Evolutionary conservation across 2,888 invertebrate species (phyloP).

Genomic region (Brachylomia viminalis): DNA sequence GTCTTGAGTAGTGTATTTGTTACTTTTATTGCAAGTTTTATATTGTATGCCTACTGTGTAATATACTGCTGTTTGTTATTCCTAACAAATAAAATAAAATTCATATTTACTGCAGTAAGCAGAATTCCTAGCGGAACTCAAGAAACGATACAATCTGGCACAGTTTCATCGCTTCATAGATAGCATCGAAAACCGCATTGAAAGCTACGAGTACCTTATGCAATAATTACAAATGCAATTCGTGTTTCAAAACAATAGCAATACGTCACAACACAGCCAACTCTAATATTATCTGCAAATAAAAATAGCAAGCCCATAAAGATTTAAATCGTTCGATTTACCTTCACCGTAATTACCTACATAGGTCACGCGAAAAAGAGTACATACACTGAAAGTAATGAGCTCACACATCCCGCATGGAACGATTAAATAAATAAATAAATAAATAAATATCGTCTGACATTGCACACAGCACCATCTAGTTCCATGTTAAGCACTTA

Average conservation of each 20-base stretch:
- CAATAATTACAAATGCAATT: slow-evolving; percentile 45
- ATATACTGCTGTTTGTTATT: too few species aligned
- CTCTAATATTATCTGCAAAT: slow-evolving; percentile 17
- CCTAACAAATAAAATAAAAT: too few species aligned
- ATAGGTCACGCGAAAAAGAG: neutral
- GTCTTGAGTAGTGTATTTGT: too few species aligned
- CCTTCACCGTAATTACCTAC: neutral
- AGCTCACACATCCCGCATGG: too few species aligned
- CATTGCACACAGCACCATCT: too few species aligned
- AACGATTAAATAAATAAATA: too few species aligned
- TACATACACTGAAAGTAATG: neutral
- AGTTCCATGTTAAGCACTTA: too few species aligned
- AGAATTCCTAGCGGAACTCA: slow-evolving; percentile 17
- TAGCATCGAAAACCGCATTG: slow-evolving; percentile 33
- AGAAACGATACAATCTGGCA: slow-evolving; percentile 28
- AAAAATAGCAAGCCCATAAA: neutral
- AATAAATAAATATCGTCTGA: too few species aligned
- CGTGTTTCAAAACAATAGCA: slow-evolving; percentile 48
- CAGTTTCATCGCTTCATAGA: slow-evolving; percentile 35
- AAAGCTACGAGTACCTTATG: slow-evolving; percentile 31
- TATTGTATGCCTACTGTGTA: too few species aligned
- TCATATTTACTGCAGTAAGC: neutral
- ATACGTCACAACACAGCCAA: slow-evolving; percentile 46
- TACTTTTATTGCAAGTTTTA: too few species aligned
- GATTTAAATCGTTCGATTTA: neutral